Evolutionary conservation across 1,140 invertebrate species (phyloP).

Genomic region (Drosophila malerkotliana): DNA sequence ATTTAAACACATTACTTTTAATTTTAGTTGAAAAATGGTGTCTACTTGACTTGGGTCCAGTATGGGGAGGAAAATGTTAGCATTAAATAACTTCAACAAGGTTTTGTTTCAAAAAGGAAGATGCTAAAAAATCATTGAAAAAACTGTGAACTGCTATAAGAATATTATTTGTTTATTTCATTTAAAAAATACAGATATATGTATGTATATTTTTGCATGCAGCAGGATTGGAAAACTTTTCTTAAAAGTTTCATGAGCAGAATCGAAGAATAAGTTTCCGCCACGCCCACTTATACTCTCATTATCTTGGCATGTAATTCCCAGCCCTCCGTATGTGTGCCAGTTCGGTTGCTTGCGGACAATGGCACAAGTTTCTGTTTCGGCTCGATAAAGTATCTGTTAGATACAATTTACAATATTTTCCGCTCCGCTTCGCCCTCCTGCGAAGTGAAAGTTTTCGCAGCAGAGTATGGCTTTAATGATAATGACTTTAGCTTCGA

Average conservation of each 20-base stretch:
- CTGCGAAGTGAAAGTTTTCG: constrained; percentile 64
- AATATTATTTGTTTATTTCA: not conserved
- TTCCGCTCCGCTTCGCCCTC: constrained; percentile 35
- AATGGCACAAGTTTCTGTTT: constrained; percentile 78
- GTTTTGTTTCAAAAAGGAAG: too few species aligned
- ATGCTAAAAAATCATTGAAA: not conserved
- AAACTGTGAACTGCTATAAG: not conserved
- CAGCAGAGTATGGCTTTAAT: constrained; percentile 77
- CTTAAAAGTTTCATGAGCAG: constrained; percentile 35
- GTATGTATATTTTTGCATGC: constrained; percentile 22
- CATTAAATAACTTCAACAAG: too few species aligned
- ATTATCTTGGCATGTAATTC: constrained; percentile 63
- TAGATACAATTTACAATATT: constrained; percentile 80
- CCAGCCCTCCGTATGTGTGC: constrained; percentile 50
- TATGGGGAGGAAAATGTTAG: too few species aligned
- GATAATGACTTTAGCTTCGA: constrained; percentile 76
- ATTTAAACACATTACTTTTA: too few species aligned
- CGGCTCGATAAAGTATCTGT: constrained; percentile 80
- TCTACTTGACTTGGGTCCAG: too few species aligned
- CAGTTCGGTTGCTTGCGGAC: constrained; percentile 70
- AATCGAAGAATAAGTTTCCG: constrained; percentile 51
- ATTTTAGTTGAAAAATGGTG: too few species aligned
- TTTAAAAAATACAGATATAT: not conserved
- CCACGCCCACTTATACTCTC: constrained; percentile 58
- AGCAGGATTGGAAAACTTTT: constrained; percentile 36